Conservation (phyloP, 1,140 invertebrate genomes). For the Amyelois transitella region DNA sequence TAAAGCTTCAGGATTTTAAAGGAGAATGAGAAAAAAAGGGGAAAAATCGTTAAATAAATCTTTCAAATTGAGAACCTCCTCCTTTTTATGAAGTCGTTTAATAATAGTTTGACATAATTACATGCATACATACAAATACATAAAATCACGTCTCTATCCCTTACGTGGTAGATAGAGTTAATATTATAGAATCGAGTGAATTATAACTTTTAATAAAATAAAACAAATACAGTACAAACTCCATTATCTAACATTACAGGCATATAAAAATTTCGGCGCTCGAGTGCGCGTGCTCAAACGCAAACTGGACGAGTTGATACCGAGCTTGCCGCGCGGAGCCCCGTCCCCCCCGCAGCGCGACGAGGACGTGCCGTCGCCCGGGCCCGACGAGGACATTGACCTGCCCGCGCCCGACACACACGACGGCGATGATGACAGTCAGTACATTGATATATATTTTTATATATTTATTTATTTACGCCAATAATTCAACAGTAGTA, state of each 20-base stretch:
- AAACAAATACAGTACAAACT: background rate
- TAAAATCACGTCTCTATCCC: too few relatives aligned
- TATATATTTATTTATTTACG: slow-evolving; percentile 2
- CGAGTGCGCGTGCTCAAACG: slow-evolving; percentile 89
- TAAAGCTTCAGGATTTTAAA: too few relatives aligned
- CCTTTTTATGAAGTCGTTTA: too few relatives aligned
- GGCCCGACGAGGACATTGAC: slow-evolving; percentile 85
- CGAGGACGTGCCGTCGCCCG: slow-evolving; percentile 85
- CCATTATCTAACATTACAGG: slow-evolving; percentile 78
- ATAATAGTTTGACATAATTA: too few relatives aligned
- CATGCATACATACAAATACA: too few relatives aligned
- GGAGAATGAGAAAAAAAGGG: too few relatives aligned
- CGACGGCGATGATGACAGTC: slow-evolving; percentile 25
- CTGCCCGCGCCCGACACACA: slow-evolving; percentile 67
- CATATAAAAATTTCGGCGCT: slow-evolving; percentile 93
- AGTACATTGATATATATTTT: slow-evolving; percentile 8
- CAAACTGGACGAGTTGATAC: slow-evolving; percentile 86
- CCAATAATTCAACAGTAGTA: too few relatives aligned
- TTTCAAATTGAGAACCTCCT: too few relatives aligned
- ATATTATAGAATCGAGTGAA: too few relatives aligned
- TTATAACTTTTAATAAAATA: too few relatives aligned
- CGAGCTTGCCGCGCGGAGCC: slow-evolving; percentile 76
- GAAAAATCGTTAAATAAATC: too few relatives aligned
- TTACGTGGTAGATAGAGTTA: too few relatives aligned
- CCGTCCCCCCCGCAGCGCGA: slow-evolving; percentile 84